Percentiles rank a stretch among this genome's conserved stretches.
Evolutionary conservation across 2,797 vertebrate species (phyloP).

Genomic region (Falco cherrug): DNA sequence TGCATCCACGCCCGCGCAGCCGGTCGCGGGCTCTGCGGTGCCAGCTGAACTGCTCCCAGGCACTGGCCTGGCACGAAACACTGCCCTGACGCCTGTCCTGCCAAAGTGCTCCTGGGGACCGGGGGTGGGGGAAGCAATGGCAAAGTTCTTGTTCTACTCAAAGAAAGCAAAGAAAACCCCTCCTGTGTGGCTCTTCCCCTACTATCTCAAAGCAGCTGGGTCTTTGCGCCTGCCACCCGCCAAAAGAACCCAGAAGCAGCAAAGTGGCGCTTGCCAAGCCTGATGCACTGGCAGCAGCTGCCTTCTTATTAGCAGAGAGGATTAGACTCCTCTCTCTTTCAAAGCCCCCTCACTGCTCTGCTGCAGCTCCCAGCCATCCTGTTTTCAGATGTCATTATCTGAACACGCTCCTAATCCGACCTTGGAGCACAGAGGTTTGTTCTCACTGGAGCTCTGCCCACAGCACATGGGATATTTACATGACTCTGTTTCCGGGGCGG

Average conservation of each 20-base stretch:
- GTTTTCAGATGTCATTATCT: conserved; percentile 25
- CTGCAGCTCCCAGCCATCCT: conserved; percentile 13
- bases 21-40: neutral
- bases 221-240: neutral
- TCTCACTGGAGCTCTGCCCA: conserved; percentile 45
- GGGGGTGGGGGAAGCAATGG: no score
- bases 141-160: neutral
- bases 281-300: conserved; percentile 82
- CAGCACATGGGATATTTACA: conserved; percentile 55
- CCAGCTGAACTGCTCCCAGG: neutral
- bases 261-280: neutral
- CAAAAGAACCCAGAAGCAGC: neutral
- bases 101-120: neutral
- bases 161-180: neutral
- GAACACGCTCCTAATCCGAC: conserved; percentile 13
- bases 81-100: neutral
- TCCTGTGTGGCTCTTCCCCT: neutral
- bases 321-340: conserved; percentile 44
- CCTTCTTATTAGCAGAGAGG: conserved; percentile 58
- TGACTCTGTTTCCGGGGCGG: conserved; percentile 19
- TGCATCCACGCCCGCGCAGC: neutral
- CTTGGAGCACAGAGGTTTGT: conserved; percentile 14
- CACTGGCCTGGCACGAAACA: fast-evolving
- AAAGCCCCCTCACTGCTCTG: neutral
- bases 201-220: neutral